phyloP scores from a whole-genome alignment of 2,113 vertebrate genomes.

The Eclectus roratus region DNA sequence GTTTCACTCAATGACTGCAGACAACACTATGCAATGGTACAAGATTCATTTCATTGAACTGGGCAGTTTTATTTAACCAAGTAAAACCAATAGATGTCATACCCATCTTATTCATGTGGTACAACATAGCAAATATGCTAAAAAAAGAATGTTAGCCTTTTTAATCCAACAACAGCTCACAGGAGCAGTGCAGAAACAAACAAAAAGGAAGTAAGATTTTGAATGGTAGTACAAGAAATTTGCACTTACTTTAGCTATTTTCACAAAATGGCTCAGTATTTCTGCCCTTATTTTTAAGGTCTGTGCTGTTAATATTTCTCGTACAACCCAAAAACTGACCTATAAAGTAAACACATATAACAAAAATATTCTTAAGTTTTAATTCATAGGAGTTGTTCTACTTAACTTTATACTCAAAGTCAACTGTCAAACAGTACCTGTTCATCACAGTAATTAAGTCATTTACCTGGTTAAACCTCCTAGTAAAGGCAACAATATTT shows the following conservation, averaged over 20 bases:
- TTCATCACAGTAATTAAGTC: not conserved
- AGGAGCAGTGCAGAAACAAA: not conserved
- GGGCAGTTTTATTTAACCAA: not conserved
- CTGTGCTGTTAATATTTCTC: slow-evolving; percentile 93
- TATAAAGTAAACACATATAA: slow-evolving; percentile 66
- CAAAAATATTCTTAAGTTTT: not conserved
- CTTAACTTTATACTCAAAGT: not conserved
- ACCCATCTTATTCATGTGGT: not conserved
- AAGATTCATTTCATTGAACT: not conserved
- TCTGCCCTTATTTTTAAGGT: slow-evolving; percentile 95
- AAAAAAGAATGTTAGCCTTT: not conserved
- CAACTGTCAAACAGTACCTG: not conserved
- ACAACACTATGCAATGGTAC: not conserved
- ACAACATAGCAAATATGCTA: not conserved
- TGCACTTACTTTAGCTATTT: slow-evolving; percentile 93
- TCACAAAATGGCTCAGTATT: slow-evolving; percentile 95
- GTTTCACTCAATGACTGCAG: not conserved
- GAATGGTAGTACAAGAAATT: not conserved
- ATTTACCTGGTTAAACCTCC: slow-evolving; percentile 92
- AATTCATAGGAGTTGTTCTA: not conserved
- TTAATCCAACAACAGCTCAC: not conserved
- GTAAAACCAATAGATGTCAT: not conserved
- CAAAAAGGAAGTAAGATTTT: not conserved
- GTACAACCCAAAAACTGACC: slow-evolving; percentile 98
- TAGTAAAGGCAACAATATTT: slow-evolving; percentile 93